A percentile compares a stretch with the other conserved stretches of the same genome.
These are phyloP conservation scores for Leptoteleia sp. DNA, from an alignment of 1,140 invertebrate species.

Conservation along the genomic window DNA sequence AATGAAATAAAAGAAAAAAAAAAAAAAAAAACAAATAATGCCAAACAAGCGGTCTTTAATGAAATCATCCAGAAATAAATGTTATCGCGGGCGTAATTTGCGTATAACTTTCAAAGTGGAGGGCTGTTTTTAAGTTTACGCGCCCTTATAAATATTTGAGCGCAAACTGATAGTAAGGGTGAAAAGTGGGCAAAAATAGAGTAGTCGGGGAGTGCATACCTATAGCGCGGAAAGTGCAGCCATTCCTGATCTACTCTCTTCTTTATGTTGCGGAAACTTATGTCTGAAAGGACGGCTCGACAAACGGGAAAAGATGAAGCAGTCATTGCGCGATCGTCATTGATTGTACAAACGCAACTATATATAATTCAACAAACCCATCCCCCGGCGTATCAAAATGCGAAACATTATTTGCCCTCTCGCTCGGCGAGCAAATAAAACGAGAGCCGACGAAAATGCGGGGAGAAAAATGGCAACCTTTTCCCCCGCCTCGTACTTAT, in stretches of 20 bases:
- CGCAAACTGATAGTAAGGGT: slow-evolving; percentile 24
- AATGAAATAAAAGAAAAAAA: too few relatives aligned
- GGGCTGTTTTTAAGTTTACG: slow-evolving; percentile 8
- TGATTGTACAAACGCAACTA: slow-evolving; percentile 10
- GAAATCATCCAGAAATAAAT: too few relatives aligned
- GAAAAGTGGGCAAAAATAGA: slow-evolving; percentile 46
- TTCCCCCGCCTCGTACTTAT: too few relatives aligned
- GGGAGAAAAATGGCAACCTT: too few relatives aligned
- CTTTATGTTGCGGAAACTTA: slow-evolving; percentile 26
- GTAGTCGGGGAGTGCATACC: slow-evolving; percentile 30
- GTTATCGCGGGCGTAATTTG: neutral
- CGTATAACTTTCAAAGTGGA: slow-evolving; percentile 12
- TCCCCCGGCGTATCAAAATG: neutral
- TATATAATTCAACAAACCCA: slow-evolving; percentile 5
- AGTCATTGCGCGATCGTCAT: slow-evolving; percentile 2
- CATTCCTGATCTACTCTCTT: slow-evolving; percentile 39
- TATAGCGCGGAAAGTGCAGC: slow-evolving; percentile 29
- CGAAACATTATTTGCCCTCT: neutral
- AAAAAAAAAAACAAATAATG: too few relatives aligned
- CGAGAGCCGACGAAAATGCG: too few relatives aligned
- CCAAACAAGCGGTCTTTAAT: too few relatives aligned
- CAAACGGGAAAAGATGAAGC: slow-evolving; percentile 3
- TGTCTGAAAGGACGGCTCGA: slow-evolving; percentile 35
- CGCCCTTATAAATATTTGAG: slow-evolving; percentile 15
- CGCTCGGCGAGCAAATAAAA: too few relatives aligned